Percentiles rank a stretch among this genome's conserved stretches.
Evolutionary conservation across 2,113 vertebrate genomes (phyloP).

Genomic region (Peromyscus californicus): DNA sequence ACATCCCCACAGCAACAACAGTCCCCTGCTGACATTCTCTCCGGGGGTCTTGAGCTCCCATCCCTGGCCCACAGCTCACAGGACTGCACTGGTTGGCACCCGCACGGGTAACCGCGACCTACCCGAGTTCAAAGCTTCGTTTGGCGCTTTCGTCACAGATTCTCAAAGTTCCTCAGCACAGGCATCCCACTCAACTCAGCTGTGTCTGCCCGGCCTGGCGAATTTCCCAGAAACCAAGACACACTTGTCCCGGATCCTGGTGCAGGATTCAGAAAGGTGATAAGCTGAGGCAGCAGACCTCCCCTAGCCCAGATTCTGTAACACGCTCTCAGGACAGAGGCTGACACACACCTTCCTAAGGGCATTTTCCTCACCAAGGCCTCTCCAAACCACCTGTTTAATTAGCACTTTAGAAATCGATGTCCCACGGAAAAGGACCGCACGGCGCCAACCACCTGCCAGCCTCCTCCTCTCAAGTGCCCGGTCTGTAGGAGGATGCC

Average conservation of each 20-base stretch:
- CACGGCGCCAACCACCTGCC: background rate
- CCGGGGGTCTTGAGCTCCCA: background rate
- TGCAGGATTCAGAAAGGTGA: background rate
- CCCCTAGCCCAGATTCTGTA: background rate
- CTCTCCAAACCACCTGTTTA: background rate
- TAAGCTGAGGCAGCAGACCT: background rate
- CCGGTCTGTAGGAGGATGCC: background rate
- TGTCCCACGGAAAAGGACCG: background rate
- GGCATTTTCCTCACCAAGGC: background rate
- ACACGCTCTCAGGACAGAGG: background rate
- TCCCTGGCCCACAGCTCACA: background rate
- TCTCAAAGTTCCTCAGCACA: constrained; percentile 6
- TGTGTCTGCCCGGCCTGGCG: constrained; percentile 12
- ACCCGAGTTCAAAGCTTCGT: background rate
- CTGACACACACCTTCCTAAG: no score
- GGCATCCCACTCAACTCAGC: background rate
- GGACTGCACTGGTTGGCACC: background rate
- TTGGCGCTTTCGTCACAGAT: background rate
- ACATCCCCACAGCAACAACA: no score
- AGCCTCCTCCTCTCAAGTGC: background rate
- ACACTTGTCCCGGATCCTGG: background rate
- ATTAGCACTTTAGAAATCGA: background rate
- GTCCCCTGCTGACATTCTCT: background rate
- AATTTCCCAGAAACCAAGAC: constrained; percentile 48
- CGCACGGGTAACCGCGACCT: background rate